Evolutionary conservation across 1,140 invertebrate species (phyloP), one percentile per base, ranked within the genome.

Genomic region (Psix sp.): DNA sequence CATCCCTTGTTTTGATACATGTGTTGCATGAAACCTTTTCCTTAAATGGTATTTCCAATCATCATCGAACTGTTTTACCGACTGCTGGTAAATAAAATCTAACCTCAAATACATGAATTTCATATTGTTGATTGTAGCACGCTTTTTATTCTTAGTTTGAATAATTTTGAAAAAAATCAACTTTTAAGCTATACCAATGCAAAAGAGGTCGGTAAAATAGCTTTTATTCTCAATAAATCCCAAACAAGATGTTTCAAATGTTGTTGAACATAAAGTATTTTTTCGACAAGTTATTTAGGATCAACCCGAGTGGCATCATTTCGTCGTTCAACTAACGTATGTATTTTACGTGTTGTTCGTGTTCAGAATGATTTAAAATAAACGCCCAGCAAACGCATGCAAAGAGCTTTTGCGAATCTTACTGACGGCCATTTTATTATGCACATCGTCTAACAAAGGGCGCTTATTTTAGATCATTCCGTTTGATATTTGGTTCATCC

Each of bases 381-480:
- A 66, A 36, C 59, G 59, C 46, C 46, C 14, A 4, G 31, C 21
- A 43, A 60, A 51, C 38, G 46, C 17, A 48, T 39, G 35, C 43
- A 24, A 3, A 54, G 9, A 42, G 20, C 20, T 51, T 20, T 36
- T 33, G 31, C 20, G 36, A 26, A 17, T 29, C 11, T 35, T 35
- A 29, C 16, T 20, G 14, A 17, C 13, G 31, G 10, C 16, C 10
- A 15, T 15, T 24, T 29, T 16, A 20, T 39, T 54, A 21, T 33
- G 5, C 20, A n/a, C 13, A 24, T 54, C 38, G 11, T 33, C 11
- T 26, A 14, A 17, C 40, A 5, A 39, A 2, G 20, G 56, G 57
- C 56, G 70, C 62, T 74, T 67, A 62, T 67, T 67, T 65, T 74
- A 42, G 24, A 62, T 60, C 26, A 11, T 29, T 4, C 26, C 43